phyloP scores from a whole-genome alignment of 2,888 invertebrate species.

The Saturnia japonica region DNA sequence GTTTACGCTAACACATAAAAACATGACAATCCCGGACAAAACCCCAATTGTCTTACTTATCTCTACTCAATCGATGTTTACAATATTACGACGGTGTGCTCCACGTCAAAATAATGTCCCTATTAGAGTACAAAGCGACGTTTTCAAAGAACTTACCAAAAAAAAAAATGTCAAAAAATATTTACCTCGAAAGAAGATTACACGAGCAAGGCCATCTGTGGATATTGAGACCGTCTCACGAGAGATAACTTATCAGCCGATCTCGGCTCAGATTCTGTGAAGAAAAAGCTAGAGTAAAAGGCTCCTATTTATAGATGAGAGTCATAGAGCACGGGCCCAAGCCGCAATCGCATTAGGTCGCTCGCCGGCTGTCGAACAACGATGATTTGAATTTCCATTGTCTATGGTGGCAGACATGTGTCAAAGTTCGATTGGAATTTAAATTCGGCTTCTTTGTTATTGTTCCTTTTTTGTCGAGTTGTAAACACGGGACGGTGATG shows the following conservation, averaged over 20 bases:
- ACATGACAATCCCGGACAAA: constrained; percentile 52
- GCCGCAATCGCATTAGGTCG: constrained; percentile 73
- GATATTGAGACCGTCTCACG: constrained; percentile 81
- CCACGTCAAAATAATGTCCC: constrained; percentile 81
- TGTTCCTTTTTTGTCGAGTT: constrained; percentile 76
- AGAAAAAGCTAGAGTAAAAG: constrained; percentile 79
- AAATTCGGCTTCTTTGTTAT: constrained; percentile 81
- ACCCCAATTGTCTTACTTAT: constrained; percentile 76
- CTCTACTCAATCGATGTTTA: constrained; percentile 79
- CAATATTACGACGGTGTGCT: constrained; percentile 69
- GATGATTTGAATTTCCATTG: constrained; percentile 82
- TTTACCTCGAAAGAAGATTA: constrained; percentile 69
- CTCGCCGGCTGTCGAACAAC: constrained; percentile 64
- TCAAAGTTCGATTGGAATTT: constrained; percentile 82
- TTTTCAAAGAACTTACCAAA: constrained; percentile 75
- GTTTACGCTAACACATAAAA: constrained; percentile 53
- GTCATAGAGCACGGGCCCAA: constrained; percentile 66
- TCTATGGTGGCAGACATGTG: constrained; percentile 83
- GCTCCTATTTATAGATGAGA: constrained; percentile 77
- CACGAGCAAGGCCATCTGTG: constrained; percentile 78
- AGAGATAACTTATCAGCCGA: constrained; percentile 77
- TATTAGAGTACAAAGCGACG: constrained; percentile 77
- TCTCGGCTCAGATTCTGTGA: constrained; percentile 78
- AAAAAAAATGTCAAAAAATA: constrained; percentile 77
- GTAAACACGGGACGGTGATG: constrained; percentile 80